Percentiles rank a stretch among this genome's conserved stretches.
Conservation (phyloP, 2,797 vertebrate genomes). For the Alcedo quadribrachys region DNA sequence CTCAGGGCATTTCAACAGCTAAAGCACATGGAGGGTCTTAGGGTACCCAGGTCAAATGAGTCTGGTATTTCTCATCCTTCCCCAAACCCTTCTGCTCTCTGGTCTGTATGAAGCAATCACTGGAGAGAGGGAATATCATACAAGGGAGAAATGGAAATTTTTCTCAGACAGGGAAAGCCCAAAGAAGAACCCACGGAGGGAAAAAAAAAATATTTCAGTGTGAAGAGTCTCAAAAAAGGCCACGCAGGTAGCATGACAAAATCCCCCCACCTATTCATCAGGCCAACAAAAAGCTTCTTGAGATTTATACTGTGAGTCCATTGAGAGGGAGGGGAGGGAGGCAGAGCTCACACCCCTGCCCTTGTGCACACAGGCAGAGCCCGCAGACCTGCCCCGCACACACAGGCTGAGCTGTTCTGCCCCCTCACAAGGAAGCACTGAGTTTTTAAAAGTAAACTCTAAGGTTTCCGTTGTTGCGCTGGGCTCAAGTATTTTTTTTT, state of each 20-base stretch:
- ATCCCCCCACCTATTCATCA: conserved; percentile 76
- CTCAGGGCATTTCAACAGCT: background rate
- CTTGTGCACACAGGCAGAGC: conserved; percentile 70
- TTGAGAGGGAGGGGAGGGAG: conserved; percentile 75
- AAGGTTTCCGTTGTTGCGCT: conserved; percentile 81
- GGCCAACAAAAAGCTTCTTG: conserved; percentile 83
- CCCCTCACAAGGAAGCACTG: conserved; percentile 82
- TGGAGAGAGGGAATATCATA: rapidly evolving
- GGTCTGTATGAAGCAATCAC: background rate
- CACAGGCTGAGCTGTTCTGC: conserved; percentile 76
- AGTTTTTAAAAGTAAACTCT: conserved; percentile 84
- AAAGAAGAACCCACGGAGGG: background rate
- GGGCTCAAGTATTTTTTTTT: conserved; percentile 66
- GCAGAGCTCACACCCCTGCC: conserved; percentile 63
- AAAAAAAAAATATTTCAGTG: conserved; percentile 2
- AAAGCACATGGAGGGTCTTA: background rate
- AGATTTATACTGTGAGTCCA: conserved; percentile 77
- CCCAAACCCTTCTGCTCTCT: background rate
- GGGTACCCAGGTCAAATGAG: background rate
- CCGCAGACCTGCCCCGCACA: conserved; percentile 51
- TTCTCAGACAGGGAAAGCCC: conserved; percentile 19
- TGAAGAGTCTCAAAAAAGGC: conserved; percentile 61
- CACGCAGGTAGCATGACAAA: conserved; percentile 49
- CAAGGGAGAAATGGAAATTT: conserved; percentile 31
- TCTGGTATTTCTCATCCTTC: background rate